phyloP scores from a whole-genome alignment of 2,113 vertebrate genomes.

The Chaetura pelagica region DNA sequence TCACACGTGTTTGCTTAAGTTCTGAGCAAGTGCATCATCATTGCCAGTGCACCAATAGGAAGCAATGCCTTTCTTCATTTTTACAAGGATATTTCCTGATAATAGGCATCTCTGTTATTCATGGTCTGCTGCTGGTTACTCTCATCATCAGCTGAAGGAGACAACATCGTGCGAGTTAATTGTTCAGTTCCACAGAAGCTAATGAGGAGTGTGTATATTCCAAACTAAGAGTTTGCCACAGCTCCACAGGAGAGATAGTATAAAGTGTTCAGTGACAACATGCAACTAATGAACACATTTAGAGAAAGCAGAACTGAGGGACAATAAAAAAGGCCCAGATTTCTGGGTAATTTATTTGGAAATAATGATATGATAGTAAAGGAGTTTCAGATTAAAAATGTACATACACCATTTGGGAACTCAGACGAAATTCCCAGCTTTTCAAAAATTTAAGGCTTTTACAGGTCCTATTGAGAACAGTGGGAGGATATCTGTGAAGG shows the following conservation, averaged over 20 bases:
- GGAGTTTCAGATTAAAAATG: background rate
- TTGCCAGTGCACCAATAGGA: background rate
- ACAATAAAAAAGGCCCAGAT: background rate
- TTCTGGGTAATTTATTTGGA: slow-evolving; percentile 16
- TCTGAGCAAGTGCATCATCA: background rate
- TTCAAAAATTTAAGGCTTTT: slow-evolving; percentile 2
- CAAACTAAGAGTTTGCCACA: background rate
- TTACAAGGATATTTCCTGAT: background rate
- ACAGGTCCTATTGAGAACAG: background rate
- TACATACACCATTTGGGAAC: background rate
- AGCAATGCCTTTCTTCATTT: background rate
- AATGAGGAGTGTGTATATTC: slow-evolving; percentile 14
- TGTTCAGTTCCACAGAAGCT: background rate
- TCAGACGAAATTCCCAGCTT: background rate
- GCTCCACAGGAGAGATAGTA: background rate
- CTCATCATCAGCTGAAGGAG: background rate
- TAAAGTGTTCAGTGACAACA: background rate
- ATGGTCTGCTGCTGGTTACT: slow-evolving; percentile 1
- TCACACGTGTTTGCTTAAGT: background rate
- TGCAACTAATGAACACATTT: background rate
- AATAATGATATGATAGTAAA: background rate
- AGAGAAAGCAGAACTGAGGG: background rate
- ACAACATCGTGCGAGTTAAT: background rate
- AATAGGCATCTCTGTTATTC: slow-evolving; percentile 17
- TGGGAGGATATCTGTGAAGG: background rate